A percentile compares a stretch with the other conserved stretches of the same genome.
Conservation (phyloP, 2,888 invertebrate genomes). For the Melangyna quadrimaculata region DNA sequence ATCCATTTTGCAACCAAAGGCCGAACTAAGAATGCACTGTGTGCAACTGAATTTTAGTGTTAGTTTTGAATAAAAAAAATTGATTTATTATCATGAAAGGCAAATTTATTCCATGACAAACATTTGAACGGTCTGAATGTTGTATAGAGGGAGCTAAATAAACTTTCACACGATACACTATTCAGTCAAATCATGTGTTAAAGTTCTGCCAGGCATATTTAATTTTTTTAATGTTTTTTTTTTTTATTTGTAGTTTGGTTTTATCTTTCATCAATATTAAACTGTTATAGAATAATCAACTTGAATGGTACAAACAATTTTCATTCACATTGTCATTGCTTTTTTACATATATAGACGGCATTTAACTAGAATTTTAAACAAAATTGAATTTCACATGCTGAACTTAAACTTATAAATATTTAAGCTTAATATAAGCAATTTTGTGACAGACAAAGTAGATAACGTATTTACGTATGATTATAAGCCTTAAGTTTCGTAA, state of each 20-base stretch:
- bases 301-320: background rate
- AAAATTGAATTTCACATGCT: background rate
- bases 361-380: background rate
- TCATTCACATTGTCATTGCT: background rate
- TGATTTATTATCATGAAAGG: conserved; percentile 56
- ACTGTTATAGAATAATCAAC: background rate
- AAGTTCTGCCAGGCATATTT: background rate
- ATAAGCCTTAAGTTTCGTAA: no score
- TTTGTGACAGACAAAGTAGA: no score
- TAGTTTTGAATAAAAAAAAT: conserved; percentile 18
- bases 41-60: conserved; percentile 4
- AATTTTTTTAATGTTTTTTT: background rate
- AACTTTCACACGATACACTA: conserved; percentile 7
- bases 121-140: conserved; percentile 11
- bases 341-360: background rate
- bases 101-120: conserved; percentile 41
- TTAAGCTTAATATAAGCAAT: no score
- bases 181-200: conserved; percentile 12
- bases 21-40: background rate
- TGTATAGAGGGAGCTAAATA: background rate
- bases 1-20: background rate
- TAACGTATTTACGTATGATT: no score
- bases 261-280: background rate
- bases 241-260: background rate
- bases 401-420: no score